phyloP scores from a whole-genome alignment of 2,797 vertebrate species.

The Clamator glandarius region DNA sequence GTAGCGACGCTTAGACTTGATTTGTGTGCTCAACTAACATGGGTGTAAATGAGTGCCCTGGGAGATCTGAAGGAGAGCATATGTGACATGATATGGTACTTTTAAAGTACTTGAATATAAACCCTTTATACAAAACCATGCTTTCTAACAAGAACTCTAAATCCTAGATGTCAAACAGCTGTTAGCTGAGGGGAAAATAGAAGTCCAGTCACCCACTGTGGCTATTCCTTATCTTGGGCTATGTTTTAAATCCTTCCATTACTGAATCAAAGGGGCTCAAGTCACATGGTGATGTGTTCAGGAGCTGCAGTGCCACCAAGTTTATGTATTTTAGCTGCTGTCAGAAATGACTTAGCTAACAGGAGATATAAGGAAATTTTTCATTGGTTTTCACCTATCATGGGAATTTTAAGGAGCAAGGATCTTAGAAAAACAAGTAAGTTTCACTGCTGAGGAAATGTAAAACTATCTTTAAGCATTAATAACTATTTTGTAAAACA shows the following conservation, averaged over 20 bases:
- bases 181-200: neutral
- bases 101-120: neutral
- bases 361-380: neutral
- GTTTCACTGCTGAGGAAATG: neutral
- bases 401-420: neutral
- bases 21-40: neutral
- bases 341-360: neutral
- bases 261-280: neutral
- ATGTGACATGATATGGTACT: neutral
- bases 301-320: neutral
- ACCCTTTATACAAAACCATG: neutral
- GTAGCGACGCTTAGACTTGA: neutral
- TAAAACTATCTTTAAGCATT: neutral
- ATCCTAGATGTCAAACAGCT: neutral
- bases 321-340: neutral
- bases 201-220: neutral
- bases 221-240: neutral
- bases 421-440: neutral
- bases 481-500: neutral
- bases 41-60: neutral
- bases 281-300: neutral
- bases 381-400: neutral
- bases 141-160: neutral
- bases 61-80: neutral
- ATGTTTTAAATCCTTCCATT: neutral